A percentile compares a stretch with the other conserved stretches of the same genome.
These are phyloP conservation scores for Idaea straminata DNA, from an alignment of 2,888 invertebrate genomes.

Conservation along the genomic window DNA sequence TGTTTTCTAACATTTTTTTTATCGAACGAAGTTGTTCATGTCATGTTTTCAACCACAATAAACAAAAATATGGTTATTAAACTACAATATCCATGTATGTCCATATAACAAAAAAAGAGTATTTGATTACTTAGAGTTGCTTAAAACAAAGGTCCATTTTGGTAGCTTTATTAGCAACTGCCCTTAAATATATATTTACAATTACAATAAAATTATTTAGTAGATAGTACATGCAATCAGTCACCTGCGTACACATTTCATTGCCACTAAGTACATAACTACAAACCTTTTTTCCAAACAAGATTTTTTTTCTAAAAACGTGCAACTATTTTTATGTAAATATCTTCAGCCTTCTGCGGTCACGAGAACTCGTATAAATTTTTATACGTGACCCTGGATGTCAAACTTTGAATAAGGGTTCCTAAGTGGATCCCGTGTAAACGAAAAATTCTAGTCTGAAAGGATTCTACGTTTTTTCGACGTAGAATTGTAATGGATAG, in stretches of 20 bases:
- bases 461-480: not conserved
- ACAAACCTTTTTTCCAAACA: slow-evolving; percentile 18
- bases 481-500: not conserved
- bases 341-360: not conserved
- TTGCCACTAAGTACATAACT: slow-evolving; percentile 6
- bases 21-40: too few relatives aligned
- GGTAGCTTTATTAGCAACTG: too few relatives aligned
- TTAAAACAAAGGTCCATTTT: too few relatives aligned
- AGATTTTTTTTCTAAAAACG: slow-evolving; percentile 12
- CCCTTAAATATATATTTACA: too few relatives aligned
- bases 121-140: too few relatives aligned
- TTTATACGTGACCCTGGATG: slow-evolving; percentile 3
- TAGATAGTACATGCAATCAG: not conserved
- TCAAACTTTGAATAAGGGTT: slow-evolving; percentile 20
- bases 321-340: slow-evolving; percentile 3
- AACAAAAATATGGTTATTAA: too few relatives aligned
- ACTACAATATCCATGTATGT: too few relatives aligned
- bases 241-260: not conserved
- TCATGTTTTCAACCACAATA: too few relatives aligned
- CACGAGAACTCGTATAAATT: not conserved
- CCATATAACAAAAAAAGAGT: too few relatives aligned
- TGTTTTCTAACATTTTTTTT: too few relatives aligned
- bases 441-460: slow-evolving; percentile 13
- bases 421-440: slow-evolving; percentile 22
- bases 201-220: too few relatives aligned